Evolutionary conservation across 2,888 invertebrate species (phyloP), one percentile per base, ranked within the genome.

Genomic region (Notodonta dromedarius): DNA sequence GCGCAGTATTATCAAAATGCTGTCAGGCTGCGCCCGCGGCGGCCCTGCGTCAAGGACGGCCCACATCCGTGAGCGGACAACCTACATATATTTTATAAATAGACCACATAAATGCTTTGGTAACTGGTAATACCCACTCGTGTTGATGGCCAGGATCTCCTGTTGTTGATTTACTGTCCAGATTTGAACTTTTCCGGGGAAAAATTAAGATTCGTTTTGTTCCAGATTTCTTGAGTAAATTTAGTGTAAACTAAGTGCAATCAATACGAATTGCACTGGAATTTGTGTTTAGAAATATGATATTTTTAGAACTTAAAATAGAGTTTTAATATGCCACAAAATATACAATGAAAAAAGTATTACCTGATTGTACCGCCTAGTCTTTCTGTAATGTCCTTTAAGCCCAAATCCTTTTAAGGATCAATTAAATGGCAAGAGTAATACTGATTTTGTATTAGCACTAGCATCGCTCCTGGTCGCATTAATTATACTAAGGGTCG

Each of bases 21-120:
- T 24, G 16, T 11, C 24, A 11, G 44, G 44, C 63, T 66, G 69
- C 69, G 68, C 65, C 63, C 62, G 67, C 71, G 65, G 65, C 64
- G 69, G 75, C 78, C 65, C 78, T 76, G 66, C 67, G 12, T 60
- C 79, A 79, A 77, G 77, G 77, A 77, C 77, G 72, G 50, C 5
- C 69, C 60, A 77, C 70, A 77, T 77, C 77, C 77, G 77, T 74
- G 78, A 77, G 59, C 55, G 69, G 69, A 59, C 75, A 51, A 53
- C 73, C 70, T 74, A 71, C 74, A 71, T 70, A 68, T 62, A 64
- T 46, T 67, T 64, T 68, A 74, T 74, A 71, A 76, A 74, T 74
- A 76, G 65, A 74, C 51, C 65, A 61, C 54, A 65, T 71, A 59
- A 72, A 55, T 67, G 58, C 64, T 58, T 65, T 60, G 60, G 50